A percentile compares a stretch with the other conserved stretches of the same genome.
Conservation (phyloP, 1,140 invertebrate species). For the Phymastichus coffea region DNA sequence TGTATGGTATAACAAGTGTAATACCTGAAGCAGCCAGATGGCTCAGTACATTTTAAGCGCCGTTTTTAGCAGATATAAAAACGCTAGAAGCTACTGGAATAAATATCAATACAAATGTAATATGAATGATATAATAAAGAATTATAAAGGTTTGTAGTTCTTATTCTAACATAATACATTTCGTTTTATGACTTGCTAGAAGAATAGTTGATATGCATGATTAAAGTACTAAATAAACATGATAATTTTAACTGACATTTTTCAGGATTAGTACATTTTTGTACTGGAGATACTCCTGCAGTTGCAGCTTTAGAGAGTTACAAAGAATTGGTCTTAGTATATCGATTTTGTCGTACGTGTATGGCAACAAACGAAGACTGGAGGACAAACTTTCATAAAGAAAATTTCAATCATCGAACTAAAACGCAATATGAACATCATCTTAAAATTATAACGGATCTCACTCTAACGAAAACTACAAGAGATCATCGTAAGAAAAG, state of each 20-base stretch:
- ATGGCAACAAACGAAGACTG: slow-evolving; percentile 1
- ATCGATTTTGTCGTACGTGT: slow-evolving; percentile 13
- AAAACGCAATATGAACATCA: too few relatives aligned
- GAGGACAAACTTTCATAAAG: slow-evolving; percentile 2
- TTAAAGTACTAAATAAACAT: too few relatives aligned
- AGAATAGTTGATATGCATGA: too few relatives aligned
- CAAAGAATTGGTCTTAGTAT: slow-evolving; percentile 21
- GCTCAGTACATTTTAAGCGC: not conserved
- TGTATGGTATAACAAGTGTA: slow-evolving; percentile 2
- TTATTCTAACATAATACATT: too few relatives aligned
- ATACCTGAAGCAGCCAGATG: not conserved
- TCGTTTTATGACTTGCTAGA: too few relatives aligned
- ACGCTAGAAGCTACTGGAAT: slow-evolving; percentile 9
- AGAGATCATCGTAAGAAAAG: not conserved
- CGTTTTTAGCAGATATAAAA: slow-evolving; percentile 12
- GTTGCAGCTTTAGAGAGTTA: slow-evolving; percentile 6
- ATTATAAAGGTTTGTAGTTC: slow-evolving; percentile 16
- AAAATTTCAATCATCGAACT: not conserved
- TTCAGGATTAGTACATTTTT: too few relatives aligned
- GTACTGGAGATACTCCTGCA: slow-evolving; percentile 18
- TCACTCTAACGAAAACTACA: not conserved
- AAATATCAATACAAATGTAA: too few relatives aligned
- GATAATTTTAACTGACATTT: too few relatives aligned
- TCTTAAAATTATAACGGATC: too few relatives aligned
- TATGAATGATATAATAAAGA: not conserved